These are phyloP conservation scores for Oxygymnocypris stewartii DNA, from an alignment of 2,113 vertebrate genomes.

Conservation along the genomic window DNA sequence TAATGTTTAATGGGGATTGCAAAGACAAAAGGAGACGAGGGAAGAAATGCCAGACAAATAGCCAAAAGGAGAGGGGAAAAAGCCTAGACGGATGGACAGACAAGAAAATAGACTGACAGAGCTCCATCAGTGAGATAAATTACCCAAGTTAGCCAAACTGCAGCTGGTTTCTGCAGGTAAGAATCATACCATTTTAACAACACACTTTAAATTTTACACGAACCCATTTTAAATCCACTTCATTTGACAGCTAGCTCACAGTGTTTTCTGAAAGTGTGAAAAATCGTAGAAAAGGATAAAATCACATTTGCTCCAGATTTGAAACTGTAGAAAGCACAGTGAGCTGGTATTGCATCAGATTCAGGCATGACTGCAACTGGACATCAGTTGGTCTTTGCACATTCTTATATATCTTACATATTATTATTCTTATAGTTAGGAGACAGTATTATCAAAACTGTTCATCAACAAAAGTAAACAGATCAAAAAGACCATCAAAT, in stretches of 20 bases:
- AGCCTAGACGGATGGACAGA: background rate
- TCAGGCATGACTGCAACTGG: background rate
- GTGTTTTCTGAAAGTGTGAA: slow-evolving; percentile 21
- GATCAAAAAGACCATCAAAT: background rate
- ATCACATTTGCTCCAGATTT: background rate
- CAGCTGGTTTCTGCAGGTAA: background rate
- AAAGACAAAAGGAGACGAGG: background rate
- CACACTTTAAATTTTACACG: slow-evolving; percentile 13
- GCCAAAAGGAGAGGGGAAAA: background rate
- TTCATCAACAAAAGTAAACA: background rate
- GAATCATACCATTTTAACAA: background rate
- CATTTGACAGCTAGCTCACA: slow-evolving; percentile 22
- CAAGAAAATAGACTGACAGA: background rate
- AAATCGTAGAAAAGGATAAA: background rate
- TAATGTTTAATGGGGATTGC: slow-evolving; percentile 10
- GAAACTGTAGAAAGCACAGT: background rate
- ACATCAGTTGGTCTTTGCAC: background rate
- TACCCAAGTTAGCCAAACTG: background rate
- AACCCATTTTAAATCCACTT: background rate
- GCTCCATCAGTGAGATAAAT: slow-evolving; percentile 4
- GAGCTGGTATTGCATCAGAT: background rate
- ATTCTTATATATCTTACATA: background rate
- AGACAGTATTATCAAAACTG: background rate
- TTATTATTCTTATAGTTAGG: too few species aligned
- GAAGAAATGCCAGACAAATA: background rate